Conservation (phyloP, 2,888 invertebrate species). For the Odontomyia ornata region DNA sequence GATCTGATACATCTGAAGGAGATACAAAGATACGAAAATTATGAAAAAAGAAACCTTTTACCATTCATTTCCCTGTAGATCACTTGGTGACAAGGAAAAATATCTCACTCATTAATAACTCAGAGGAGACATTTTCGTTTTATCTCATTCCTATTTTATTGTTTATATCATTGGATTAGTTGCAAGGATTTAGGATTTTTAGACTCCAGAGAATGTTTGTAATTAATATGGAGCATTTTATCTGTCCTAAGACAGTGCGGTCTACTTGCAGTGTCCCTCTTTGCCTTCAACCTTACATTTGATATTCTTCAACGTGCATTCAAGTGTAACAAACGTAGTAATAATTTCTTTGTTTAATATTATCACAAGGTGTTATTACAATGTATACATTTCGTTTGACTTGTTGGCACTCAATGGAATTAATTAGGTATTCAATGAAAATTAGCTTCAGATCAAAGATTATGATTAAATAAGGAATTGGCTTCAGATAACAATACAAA, state of each 20-base stretch:
- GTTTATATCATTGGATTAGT: slow-evolving; percentile 47
- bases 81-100: slow-evolving; percentile 47
- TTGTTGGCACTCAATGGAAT: no score
- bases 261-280: neutral
- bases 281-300: neutral
- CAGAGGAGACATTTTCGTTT: slow-evolving; percentile 46
- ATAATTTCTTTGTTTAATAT: no score
- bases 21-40: slow-evolving; percentile 8
- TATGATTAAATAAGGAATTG: no score
- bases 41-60: slow-evolving; percentile 19
- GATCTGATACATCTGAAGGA: neutral
- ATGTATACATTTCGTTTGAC: no score
- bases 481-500: no score
- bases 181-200: slow-evolving; percentile 34
- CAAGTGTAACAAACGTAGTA: no score
- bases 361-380: no score
- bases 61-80: slow-evolving; percentile 46
- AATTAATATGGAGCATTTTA: slow-evolving; percentile 29
- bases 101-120: slow-evolving; percentile 49
- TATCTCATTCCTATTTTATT: slow-evolving; percentile 45
- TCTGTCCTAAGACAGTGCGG: neutral
- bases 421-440: no score
- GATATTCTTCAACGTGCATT: no score
- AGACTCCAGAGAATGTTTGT: slow-evolving; percentile 29
- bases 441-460: no score